A percentile compares a stretch with the other conserved stretches of the same genome.
These are phyloP conservation scores for Polyommatus iphigenia DNA, from an alignment of 2,888 invertebrate species.

Conservation along the genomic window DNA sequence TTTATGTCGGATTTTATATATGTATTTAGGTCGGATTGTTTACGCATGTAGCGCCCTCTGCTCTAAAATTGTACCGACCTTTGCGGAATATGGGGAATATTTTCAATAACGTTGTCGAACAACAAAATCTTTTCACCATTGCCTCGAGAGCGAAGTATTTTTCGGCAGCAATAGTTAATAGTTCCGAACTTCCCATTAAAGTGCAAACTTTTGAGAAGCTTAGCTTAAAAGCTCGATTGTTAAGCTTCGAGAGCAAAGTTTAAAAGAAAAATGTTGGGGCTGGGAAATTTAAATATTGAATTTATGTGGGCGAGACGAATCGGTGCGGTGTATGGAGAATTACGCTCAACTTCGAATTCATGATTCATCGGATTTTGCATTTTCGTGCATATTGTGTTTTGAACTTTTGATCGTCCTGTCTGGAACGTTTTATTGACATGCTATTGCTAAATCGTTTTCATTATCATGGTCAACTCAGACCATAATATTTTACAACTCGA, in stretches of 20 bases:
- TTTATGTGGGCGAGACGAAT: conserved; percentile 12
- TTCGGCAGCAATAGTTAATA: conserved; percentile 32
- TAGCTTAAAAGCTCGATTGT: conserved; percentile 30
- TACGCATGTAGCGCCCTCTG: too few species aligned
- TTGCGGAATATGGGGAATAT: too few species aligned
- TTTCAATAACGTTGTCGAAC: not conserved
- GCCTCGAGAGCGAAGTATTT: conserved; percentile 7
- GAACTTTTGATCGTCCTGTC: not conserved
- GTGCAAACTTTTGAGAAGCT: conserved; percentile 27
- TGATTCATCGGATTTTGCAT: conserved; percentile 1
- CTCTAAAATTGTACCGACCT: too few species aligned
- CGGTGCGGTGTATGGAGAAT: not conserved
- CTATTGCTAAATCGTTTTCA: not conserved
- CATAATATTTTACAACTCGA: too few species aligned
- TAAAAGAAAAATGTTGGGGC: conserved; percentile 28
- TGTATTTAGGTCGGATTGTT: too few species aligned
- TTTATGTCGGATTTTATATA: too few species aligned
- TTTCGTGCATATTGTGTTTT: conserved; percentile 6
- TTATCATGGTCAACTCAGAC: not conserved
- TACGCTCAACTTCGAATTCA: conserved; percentile 1
- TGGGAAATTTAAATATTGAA: conserved; percentile 23
- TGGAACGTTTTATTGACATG: not conserved
- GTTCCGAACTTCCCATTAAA: conserved; percentile 31
- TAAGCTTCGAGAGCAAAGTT: conserved; percentile 30
- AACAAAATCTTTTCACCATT: conserved; percentile 10